Evolutionary conservation across 2,797 vertebrate species (phyloP).

Genomic region (Helarctos malayanus): DNA sequence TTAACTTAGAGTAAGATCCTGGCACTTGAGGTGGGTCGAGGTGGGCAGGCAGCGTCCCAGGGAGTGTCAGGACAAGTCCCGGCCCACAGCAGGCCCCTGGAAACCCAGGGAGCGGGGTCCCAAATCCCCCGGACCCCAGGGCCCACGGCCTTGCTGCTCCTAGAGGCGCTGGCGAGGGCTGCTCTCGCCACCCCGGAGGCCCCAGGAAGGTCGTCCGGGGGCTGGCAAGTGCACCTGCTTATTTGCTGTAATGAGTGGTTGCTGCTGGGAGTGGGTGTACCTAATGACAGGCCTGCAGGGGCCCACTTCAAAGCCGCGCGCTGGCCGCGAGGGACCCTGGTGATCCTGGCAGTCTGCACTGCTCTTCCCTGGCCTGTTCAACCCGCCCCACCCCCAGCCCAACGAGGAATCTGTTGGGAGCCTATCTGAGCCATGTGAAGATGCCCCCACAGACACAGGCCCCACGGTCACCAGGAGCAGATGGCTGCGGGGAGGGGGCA

Average conservation of each 20-base stretch:
- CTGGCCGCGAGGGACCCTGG: neutral
- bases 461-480: neutral
- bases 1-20: neutral
- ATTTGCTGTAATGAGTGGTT: neutral
- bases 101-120: too few relatives aligned
- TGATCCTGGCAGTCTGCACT: rapidly evolving
- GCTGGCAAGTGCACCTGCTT: neutral
- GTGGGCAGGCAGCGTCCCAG: neutral
- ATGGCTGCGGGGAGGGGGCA: rapidly evolving
- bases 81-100: neutral
- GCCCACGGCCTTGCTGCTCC: neutral
- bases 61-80: neutral
- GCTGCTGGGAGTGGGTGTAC: neutral
- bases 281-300: constrained; percentile 15
- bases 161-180: too few relatives aligned
- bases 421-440: neutral
- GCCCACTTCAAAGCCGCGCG: neutral
- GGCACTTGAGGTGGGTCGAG: rapidly evolving
- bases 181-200: neutral
- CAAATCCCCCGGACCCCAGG: neutral
- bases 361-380: rapidly evolving
- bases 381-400: neutral
- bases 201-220: neutral
- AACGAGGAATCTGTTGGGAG: neutral
- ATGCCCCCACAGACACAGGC: rapidly evolving